These are phyloP conservation scores for Geococcyx californianus DNA, from an alignment of 2,113 vertebrate species.

Conservation along the genomic window DNA sequence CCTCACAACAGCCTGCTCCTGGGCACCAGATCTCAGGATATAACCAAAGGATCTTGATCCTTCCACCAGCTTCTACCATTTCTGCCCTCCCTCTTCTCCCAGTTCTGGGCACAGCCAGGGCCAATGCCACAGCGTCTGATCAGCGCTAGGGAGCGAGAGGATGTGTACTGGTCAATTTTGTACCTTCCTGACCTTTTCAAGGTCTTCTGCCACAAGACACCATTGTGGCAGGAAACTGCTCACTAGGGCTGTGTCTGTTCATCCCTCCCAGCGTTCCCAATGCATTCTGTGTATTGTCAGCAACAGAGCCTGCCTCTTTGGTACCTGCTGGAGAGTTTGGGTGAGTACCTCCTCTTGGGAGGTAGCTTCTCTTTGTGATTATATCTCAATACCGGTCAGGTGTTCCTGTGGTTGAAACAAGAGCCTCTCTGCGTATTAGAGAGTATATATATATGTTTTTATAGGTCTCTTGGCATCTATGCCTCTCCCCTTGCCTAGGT, in stretches of 20 bases:
- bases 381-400: not conserved
- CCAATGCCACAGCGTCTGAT: not conserved
- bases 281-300: not conserved
- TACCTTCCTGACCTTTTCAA: not conserved
- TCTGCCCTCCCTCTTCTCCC: not conserved
- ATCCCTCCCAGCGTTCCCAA: not conserved
- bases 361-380: not conserved
- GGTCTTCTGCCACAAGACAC: not conserved
- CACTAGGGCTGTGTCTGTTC: too few species aligned
- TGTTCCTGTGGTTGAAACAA: not conserved
- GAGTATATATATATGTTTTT: not conserved
- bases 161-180: not conserved
- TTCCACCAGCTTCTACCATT: not conserved
- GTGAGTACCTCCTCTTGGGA: not conserved
- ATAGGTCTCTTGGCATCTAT: not conserved
- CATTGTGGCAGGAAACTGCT: not conserved
- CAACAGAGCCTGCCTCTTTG: not conserved
- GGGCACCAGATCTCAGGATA: not conserved
- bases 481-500: not conserved
- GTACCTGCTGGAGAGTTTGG: not conserved
- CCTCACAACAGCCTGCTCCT: not conserved
- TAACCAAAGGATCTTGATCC: not conserved
- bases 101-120: not conserved
- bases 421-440: not conserved
- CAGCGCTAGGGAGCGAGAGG: not conserved